Evolutionary conservation across 2,888 invertebrate genomes (phyloP), one percentile per base, ranked within the genome.

Genomic region (Drosophila imparisetae): DNA sequence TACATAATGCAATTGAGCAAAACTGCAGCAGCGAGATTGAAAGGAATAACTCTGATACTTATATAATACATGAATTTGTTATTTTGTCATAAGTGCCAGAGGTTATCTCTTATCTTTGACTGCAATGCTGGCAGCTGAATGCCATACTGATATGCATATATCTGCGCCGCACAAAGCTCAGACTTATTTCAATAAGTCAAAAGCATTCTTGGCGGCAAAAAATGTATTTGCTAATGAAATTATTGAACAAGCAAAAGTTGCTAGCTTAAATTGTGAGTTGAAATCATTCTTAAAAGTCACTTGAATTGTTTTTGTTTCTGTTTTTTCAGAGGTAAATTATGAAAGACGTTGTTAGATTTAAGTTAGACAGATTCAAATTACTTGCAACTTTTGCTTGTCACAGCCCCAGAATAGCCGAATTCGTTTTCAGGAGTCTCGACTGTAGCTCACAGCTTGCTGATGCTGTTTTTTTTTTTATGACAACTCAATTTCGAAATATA

Each of bases 401-500:
- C 40, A n/a, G 4, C 5, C 21, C 11, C 21, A 21, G 21, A 5
- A 21, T 11, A 11, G 0, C 24, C 4, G 30, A 32, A 27, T 59
- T 34, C 36, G 0, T 10, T 24, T 30, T 49, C 24, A 32, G 4
- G 29, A 30, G 30, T 48, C 15, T 4, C 50, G 13, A 72, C 83
- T 85, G 80, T 83, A 52, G 10, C n/a, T 7, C 53, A 63, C 45
- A 57, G 38, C 40, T 60, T 42, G 59, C 60, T 74, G 69, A 54
- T 63, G 70, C 21, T 45, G 45, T n/a, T 67, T 72, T 18, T 27
- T 72, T 15, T 27, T 87, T 89, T 87, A 87, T 87, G 87, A 87
- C 90, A 87, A 87, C 87, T 89, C 90, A 87, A 87, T 87, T 87
- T 81, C 68, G 73, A 73, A 81, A 89, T 80, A 85, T 76, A 84